Base-by-base conservation (phyloP, 2,113 vertebrate species). In the Nothobranchius furzeri region DNA sequence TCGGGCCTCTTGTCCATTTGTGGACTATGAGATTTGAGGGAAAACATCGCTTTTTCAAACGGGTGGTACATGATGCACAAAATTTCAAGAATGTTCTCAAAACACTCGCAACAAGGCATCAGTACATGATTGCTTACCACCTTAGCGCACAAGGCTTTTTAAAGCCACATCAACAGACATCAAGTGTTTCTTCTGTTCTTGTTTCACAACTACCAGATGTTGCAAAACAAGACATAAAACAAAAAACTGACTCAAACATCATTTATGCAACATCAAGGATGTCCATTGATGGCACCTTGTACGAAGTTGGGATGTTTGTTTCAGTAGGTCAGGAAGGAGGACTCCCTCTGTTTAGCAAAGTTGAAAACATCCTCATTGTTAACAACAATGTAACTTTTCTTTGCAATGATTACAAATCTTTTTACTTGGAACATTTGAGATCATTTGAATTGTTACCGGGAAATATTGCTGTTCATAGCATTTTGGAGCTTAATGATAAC, bases 151-250 rank as follows among this genome's bases (percentile, higher is more conserved):
- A 30, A 30, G 25, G 25, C 25, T 60, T 69, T 49, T 69, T 69
- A 3, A 60, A 60, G 53, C 56, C 36, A 51, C 67, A 69, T 17
- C 67, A 70, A 49, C 57, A 60, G 67, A 70, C 67, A 69, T 69
- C 67, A 60, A 53, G 8, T 45, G 57, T 53, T 14, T 60, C 57
- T 0, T 69, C 67, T 69, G 67, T 69, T 1, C 5, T 69, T 37
- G 57, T 69, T 6, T 69, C 67, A 43, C 2, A 0, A 25, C 56
- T 60, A 45, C 56, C 67, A 9, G 14, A 69, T 60, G 49, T 69
- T 52, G 67, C 67, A 9, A 52, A 60, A 25, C 6, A 24, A 35
- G 25, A 68, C 9, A 6, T 60, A 6, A 17, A 59, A 42, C 46
- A 59, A 6, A 60, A 35, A 9, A 69, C 57, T 35, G 37, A 67